phyloP scores from a whole-genome alignment of 2,113 vertebrate genomes.

The Lates calcarifer region DNA sequence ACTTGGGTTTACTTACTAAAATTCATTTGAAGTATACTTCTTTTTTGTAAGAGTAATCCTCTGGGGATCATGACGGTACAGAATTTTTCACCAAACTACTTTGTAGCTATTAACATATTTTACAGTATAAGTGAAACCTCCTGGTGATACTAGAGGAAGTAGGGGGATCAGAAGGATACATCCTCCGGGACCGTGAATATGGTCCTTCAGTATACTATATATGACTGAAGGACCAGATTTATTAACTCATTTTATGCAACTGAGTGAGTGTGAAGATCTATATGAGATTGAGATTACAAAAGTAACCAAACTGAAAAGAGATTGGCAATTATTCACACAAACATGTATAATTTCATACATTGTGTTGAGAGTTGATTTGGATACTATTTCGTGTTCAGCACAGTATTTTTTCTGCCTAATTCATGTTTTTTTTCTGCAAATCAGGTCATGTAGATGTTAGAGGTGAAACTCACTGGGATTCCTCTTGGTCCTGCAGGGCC shows the following conservation, averaged over 20 bases:
- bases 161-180: too few species aligned
- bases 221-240: not conserved
- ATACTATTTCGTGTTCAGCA: not conserved
- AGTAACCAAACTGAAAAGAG: not conserved
- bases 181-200: too few species aligned
- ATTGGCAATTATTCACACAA: not conserved
- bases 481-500: conserved; percentile 91
- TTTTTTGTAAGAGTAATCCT: too few species aligned
- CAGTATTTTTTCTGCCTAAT: not conserved
- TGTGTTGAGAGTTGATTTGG: not conserved
- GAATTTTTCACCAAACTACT: too few species aligned
- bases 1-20: too few species aligned
- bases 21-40: too few species aligned
- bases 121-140: too few species aligned
- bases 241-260: not conserved
- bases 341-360: not conserved
- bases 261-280: not conserved
- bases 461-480: conserved; percentile 86
- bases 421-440: not conserved
- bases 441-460: conserved; percentile 11
- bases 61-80: too few species aligned
- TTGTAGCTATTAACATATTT: too few species aligned
- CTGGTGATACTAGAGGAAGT: too few species aligned
- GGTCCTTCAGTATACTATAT: too few species aligned
- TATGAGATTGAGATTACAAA: not conserved